Evolutionary conservation across 1,140 invertebrate species (phyloP).

Genomic region (Pteromalus puparum): DNA sequence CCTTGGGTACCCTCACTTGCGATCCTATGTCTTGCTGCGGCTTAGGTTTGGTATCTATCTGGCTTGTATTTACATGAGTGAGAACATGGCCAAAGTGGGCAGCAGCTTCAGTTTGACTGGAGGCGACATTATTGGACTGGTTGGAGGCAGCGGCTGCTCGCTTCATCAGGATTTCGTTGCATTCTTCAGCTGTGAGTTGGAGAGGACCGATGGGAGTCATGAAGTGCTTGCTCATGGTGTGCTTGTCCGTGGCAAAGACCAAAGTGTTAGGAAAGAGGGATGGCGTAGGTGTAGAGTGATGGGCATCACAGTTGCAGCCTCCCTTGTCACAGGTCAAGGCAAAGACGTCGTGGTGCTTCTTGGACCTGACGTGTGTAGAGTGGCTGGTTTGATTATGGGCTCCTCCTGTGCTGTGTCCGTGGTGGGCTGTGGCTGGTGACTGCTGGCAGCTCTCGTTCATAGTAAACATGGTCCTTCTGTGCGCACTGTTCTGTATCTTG

Average conservation of each 20-base stretch:
- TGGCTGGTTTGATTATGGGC: slow-evolving; percentile 72
- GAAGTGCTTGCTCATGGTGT: slow-evolving; percentile 74
- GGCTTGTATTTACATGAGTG: slow-evolving; percentile 75
- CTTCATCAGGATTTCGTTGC: slow-evolving; percentile 86
- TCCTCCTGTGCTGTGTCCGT: slow-evolving; percentile 68
- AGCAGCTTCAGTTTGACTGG: slow-evolving; percentile 73
- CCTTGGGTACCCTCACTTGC: slow-evolving; percentile 79
- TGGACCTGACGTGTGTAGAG: slow-evolving; percentile 67
- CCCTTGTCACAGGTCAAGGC: slow-evolving; percentile 70
- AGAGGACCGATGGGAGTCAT: slow-evolving; percentile 83
- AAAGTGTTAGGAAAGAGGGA: slow-evolving; percentile 70
- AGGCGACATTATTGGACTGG: slow-evolving; percentile 67
- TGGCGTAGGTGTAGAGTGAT: slow-evolving; percentile 67
- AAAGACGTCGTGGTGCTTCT: slow-evolving; percentile 73
- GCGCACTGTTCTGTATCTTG: slow-evolving; percentile 52
- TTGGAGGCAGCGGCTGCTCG: slow-evolving; percentile 74
- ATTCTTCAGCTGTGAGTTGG: slow-evolving; percentile 84
- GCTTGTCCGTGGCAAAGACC: slow-evolving; percentile 72
- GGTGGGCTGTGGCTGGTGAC: slow-evolving; percentile 70
- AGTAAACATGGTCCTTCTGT: slow-evolving; percentile 69
- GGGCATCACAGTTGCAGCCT: slow-evolving; percentile 71
- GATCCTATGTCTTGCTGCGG: slow-evolving; percentile 78
- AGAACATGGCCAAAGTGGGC: slow-evolving; percentile 73
- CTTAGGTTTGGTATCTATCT: slow-evolving; percentile 76
- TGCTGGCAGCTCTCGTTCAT: slow-evolving; percentile 73